phyloP scores from a whole-genome alignment of 2,797 vertebrate species.

The Iguana delicatissima region DNA sequence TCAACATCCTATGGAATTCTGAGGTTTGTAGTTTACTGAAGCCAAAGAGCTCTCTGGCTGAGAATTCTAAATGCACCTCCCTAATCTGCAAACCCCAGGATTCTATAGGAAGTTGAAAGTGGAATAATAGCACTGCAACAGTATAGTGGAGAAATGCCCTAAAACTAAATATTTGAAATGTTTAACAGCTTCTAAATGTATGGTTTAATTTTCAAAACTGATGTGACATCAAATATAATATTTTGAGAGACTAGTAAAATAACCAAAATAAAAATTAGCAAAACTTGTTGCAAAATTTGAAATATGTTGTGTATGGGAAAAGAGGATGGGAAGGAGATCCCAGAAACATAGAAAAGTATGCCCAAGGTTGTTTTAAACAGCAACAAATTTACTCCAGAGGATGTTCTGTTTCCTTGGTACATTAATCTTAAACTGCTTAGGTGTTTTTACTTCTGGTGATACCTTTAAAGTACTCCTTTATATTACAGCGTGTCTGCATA shows the following conservation, averaged over 20 bases:
- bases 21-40: too few species aligned
- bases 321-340: not conserved
- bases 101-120: too few species aligned
- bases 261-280: not conserved
- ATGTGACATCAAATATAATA: not conserved
- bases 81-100: too few species aligned
- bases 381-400: slow-evolving; percentile 6
- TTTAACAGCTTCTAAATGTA: not conserved
- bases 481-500: too few species aligned
- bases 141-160: too few species aligned
- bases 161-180: not conserved
- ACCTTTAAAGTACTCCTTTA: too few species aligned
- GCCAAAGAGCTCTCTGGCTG: too few species aligned
- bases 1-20: too few species aligned
- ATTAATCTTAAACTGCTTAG: not conserved
- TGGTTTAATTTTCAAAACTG: not conserved
- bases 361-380: not conserved
- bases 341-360: too few species aligned
- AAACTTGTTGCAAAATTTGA: not conserved
- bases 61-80: too few species aligned
- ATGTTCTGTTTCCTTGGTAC: not conserved
- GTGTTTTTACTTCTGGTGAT: not conserved
- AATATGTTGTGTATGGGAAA: not conserved
- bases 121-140: too few species aligned
- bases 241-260: not conserved